Percentiles rank a stretch among this genome's conserved stretches.
Conservation (phyloP, 1,140 invertebrate genomes). For the Trinorchestia longiramus region DNA sequence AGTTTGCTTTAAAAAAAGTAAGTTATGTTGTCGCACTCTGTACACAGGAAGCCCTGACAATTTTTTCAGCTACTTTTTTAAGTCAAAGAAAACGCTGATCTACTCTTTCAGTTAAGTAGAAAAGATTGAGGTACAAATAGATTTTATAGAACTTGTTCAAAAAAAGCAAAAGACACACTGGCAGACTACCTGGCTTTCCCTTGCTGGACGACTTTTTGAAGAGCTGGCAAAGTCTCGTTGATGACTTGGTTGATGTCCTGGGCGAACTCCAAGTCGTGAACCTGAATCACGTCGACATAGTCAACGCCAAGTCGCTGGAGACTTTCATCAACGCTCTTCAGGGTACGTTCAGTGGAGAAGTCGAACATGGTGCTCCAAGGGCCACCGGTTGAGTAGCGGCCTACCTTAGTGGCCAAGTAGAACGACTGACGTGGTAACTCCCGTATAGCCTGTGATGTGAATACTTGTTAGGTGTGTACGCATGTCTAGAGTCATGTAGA, state of each 20-base stretch:
- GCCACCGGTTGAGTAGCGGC: slow-evolving; percentile 80
- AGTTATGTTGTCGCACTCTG: too few species aligned
- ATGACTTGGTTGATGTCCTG: slow-evolving; percentile 81
- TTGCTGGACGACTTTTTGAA: slow-evolving; percentile 80
- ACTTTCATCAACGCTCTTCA: slow-evolving; percentile 82
- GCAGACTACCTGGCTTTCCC: slow-evolving; percentile 78
- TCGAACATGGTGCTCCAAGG: slow-evolving; percentile 81
- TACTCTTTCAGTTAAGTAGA: too few species aligned
- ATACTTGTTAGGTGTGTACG: not conserved
- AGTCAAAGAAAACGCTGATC: too few species aligned
- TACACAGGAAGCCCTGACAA: too few species aligned
- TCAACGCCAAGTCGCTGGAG: slow-evolving; percentile 81
- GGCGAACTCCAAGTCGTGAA: slow-evolving; percentile 92
- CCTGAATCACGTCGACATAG: slow-evolving; percentile 91
- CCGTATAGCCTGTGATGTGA: slow-evolving; percentile 76
- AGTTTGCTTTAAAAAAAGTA: too few species aligned
- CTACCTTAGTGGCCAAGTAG: slow-evolving; percentile 94
- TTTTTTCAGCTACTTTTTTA: too few species aligned
- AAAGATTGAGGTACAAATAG: too few species aligned
- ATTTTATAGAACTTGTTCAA: too few species aligned
- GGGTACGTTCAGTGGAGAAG: slow-evolving; percentile 82
- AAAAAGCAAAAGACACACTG: too few species aligned
- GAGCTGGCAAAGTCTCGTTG: slow-evolving; percentile 86
- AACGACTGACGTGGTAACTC: slow-evolving; percentile 84
- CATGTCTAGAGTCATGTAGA: too few species aligned